These are phyloP conservation scores for Rhea americana DNA, from an alignment of 2,113 vertebrate species.

Conservation along the genomic window DNA sequence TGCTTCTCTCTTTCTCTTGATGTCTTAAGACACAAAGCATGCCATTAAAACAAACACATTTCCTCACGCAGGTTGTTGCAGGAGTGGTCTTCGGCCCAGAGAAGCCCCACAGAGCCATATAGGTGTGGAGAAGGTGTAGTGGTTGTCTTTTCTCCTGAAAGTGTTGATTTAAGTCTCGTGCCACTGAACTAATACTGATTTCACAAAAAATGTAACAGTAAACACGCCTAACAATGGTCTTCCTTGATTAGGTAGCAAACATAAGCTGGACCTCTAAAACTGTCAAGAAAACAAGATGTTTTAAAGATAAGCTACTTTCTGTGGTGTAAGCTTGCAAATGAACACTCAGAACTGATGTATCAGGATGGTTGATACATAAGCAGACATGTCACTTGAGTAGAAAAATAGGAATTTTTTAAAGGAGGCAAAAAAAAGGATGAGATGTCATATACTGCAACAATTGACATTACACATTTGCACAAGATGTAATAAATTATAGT, in stretches of 20 bases:
- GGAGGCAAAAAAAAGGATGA: not conserved
- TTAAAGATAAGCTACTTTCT: not conserved
- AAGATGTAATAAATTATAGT: not conserved
- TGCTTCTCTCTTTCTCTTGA: conserved; percentile 4
- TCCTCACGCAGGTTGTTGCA: not conserved
- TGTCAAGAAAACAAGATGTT: not conserved
- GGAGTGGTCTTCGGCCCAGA: not conserved
- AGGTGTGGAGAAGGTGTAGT: not conserved
- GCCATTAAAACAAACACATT: not conserved
- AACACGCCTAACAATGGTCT: not conserved
- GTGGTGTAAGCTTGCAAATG: not conserved
- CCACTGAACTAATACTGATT: not conserved
- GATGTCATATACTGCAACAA: not conserved
- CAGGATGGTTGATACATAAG: not conserved
- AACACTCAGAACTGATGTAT: not conserved
- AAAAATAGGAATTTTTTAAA: not conserved
- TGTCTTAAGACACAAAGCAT: not conserved
- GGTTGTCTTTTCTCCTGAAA: not conserved
- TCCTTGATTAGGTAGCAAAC: not conserved
- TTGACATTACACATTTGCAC: not conserved
- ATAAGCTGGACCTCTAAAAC: not conserved
- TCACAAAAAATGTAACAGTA: not conserved
- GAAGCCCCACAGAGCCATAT: not conserved
- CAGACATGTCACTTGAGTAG: not conserved
- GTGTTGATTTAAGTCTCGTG: not conserved